These are phyloP conservation scores for Morphnarchus princeps DNA, from an alignment of 2,113 vertebrate species.

Conservation along the genomic window DNA sequence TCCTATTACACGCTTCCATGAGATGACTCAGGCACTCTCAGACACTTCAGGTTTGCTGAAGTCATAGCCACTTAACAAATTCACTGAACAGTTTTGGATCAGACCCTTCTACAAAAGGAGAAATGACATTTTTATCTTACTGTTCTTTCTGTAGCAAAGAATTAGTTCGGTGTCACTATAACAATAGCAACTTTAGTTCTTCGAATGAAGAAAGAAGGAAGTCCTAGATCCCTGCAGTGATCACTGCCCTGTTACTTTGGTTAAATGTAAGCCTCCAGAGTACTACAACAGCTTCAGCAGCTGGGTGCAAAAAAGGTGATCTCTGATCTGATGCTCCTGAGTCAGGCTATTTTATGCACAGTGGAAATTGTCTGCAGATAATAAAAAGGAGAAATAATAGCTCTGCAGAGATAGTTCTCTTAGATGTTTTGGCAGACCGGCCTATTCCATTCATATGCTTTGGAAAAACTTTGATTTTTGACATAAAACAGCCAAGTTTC, in stretches of 20 bases:
- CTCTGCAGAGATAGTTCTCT: not conserved
- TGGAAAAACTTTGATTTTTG: not conserved
- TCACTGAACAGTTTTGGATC: not conserved
- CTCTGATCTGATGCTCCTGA: constrained; percentile 47
- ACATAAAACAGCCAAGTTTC: not conserved
- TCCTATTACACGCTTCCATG: not conserved
- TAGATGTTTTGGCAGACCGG: constrained; percentile 1
- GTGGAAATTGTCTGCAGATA: constrained; percentile 7
- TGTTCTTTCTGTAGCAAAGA: not conserved
- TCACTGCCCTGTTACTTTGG: constrained; percentile 10
- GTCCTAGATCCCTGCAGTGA: not conserved
- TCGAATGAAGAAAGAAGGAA: constrained; percentile 3
- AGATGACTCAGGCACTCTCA: not conserved
- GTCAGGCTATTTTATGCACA: not conserved
- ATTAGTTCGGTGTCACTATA: not conserved
- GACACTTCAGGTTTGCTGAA: not conserved
- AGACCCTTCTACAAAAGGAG: not conserved
- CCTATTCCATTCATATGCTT: not conserved
- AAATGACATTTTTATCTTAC: not conserved
- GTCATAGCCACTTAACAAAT: not conserved
- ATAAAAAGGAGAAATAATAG: constrained; percentile 40
- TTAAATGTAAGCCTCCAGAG: constrained; percentile 12
- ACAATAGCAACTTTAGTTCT: not conserved
- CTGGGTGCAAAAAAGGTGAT: constrained; percentile 29
- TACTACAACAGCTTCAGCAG: constrained; percentile 22